Percentiles rank a stretch among this genome's conserved stretches.
phyloP scores from a whole-genome alignment of 2,113 vertebrate species.

The Macheiramphus alcinus region DNA sequence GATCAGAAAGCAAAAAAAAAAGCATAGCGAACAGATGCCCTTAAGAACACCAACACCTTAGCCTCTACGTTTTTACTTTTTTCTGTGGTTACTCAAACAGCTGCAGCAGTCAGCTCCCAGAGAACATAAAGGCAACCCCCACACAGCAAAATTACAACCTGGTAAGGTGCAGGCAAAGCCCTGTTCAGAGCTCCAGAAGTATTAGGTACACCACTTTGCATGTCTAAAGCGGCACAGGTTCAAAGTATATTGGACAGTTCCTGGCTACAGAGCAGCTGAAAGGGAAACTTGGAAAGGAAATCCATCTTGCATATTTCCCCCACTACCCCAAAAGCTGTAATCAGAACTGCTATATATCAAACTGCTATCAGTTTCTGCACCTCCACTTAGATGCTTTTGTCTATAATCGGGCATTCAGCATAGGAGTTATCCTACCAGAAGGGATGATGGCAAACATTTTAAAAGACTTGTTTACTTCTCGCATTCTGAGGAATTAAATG shows the following conservation, averaged over 20 bases:
- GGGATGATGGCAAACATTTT: not conserved
- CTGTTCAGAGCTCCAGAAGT: not conserved
- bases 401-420: not conserved
- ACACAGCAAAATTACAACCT: not conserved
- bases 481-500: not conserved
- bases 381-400: not conserved
- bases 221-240: not conserved
- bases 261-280: not conserved
- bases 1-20: not conserved
- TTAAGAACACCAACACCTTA: not conserved
- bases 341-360: not conserved
- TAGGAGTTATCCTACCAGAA: not conserved
- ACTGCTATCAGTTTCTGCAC: not conserved
- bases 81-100: not conserved
- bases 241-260: not conserved
- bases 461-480: not conserved
- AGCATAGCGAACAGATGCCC: not conserved
- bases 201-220: fast-evolving
- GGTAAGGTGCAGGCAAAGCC: not conserved
- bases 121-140: not conserved
- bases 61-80: not conserved
- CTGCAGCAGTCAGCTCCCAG: not conserved
- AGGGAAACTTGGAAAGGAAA: not conserved
- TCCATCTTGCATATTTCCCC: not conserved
- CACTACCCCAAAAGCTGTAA: not conserved